A percentile compares a stretch with the other conserved stretches of the same genome.
phyloP scores from a whole-genome alignment of 2,888 invertebrate species.

The Pyrochroa serraticornis region DNA sequence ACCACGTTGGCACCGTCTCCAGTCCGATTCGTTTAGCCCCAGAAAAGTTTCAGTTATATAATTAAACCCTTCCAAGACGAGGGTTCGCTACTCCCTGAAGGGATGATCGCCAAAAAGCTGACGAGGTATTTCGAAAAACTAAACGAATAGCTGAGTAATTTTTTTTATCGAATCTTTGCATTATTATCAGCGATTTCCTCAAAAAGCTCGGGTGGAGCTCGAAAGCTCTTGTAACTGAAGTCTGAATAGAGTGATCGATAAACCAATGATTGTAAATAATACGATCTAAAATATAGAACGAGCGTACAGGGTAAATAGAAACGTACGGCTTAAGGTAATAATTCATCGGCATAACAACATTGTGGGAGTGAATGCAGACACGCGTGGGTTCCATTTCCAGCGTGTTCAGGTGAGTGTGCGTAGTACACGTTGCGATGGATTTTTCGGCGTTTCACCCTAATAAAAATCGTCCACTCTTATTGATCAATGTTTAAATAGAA shows the following conservation, averaged over 20 bases:
- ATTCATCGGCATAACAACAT: slow-evolving; percentile 41
- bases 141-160: background rate
- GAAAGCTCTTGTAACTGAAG: no score
- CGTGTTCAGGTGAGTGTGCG: background rate
- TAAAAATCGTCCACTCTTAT: background rate
- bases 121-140: no score
- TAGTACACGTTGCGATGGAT: no score
- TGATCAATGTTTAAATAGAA: slow-evolving; percentile 5
- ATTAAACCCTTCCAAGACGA: no score
- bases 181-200: no score
- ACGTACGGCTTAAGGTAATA: slow-evolving; percentile 30
- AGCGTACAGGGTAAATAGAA: slow-evolving; percentile 17
- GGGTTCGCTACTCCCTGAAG: no score
- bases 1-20: background rate
- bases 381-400: slow-evolving; percentile 29
- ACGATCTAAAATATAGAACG: slow-evolving; percentile 5
- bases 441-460: background rate
- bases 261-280: slow-evolving; percentile 9
- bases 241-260: slow-evolving; percentile 8
- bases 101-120: no score
- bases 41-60: no score
- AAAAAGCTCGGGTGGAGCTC: no score
- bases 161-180: background rate
- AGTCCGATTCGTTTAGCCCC: no score
- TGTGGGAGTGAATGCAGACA: slow-evolving; percentile 42